Evolutionary conservation across 2,113 vertebrate species (phyloP).

Genomic region (Mola mola): DNA sequence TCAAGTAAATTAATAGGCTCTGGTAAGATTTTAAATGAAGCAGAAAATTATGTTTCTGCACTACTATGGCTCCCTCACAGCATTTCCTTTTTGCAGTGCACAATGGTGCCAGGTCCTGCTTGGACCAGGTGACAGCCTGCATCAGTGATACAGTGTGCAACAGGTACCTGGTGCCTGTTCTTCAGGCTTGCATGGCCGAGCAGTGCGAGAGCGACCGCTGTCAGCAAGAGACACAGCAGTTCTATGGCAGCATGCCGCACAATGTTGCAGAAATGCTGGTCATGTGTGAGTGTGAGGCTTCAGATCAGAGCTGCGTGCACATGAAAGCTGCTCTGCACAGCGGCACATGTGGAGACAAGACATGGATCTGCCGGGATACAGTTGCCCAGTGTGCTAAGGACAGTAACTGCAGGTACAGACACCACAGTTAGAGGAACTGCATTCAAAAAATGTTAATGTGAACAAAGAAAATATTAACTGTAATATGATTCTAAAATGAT

Average conservation of each 20-base stretch:
- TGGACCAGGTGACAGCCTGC: constrained; percentile 82
- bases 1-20: constrained; percentile 75
- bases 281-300: constrained; percentile 85
- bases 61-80: background rate
- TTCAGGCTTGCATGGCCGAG: constrained; percentile 80
- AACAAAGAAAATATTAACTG: no score
- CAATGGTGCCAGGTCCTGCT: constrained; percentile 77
- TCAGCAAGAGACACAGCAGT: constrained; percentile 77
- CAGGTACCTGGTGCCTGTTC: constrained; percentile 81
- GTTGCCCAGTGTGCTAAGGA: constrained; percentile 82
- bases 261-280: constrained; percentile 85
- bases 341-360: constrained; percentile 78
- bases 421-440: no score
- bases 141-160: constrained; percentile 87
- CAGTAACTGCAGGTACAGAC: constrained; percentile 87
- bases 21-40: constrained; percentile 68
- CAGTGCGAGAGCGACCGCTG: constrained; percentile 83
- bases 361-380: constrained; percentile 83
- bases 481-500: no score
- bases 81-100: constrained; percentile 70
- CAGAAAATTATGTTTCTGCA: background rate
- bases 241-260: constrained; percentile 85
- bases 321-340: constrained; percentile 83
- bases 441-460: no score
- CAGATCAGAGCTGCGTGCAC: constrained; percentile 83